Evolutionary conservation across 53 echinoderm and acorn worm species (phyloP), one percentile per base, ranked within the genome.

Genomic region (Arbacia lixula): DNA sequence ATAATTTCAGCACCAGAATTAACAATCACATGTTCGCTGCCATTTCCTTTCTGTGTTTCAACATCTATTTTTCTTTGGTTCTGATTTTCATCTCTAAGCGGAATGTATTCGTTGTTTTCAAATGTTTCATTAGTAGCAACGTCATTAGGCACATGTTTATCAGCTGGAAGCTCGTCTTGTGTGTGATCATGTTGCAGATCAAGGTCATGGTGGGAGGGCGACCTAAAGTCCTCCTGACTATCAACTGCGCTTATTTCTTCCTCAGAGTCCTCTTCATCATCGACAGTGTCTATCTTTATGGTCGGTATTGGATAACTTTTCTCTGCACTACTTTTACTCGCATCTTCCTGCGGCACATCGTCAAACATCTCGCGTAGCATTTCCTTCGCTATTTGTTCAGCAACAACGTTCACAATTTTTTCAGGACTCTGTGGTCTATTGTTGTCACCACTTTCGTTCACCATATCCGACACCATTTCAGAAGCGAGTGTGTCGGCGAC

Each of bases 121-220:
- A 27, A 69, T 33, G 42, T 21, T 42, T 69, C 69, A 42, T 69
- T 39, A 43, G 69, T 27, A 69, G 16, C 25, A 43, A 39, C 68
- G 3, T 64, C 64, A 69, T 41, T 25, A 69, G 69, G 69, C 69
- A 69, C 69, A 28, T 41, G 26, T 26, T 69, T 43, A 43, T 69
- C 42, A 66, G 37, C 22, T 41, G 69, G 69, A 69, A 69, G 42
- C 3, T 40, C 43, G 43, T n/a, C n/a, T n/a, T n/a, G n/a, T n/a
- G n/a, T n/a, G n/a, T n/a, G n/a, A n/a, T 43, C 43, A 69, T 6
- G 27, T 6, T 69, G 41, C n/a, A n/a, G n/a, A 42, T 69, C 22
- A 1, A 19, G 14, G 33, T 33, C 12, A 24, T 64, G 41, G 8
- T 21, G 12, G 12, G 34, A 28, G 1, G 69, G 69, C 28, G 69